Evolutionary conservation across 2,888 invertebrate species (phyloP).

Genomic region (Orchesella flavescens): DNA sequence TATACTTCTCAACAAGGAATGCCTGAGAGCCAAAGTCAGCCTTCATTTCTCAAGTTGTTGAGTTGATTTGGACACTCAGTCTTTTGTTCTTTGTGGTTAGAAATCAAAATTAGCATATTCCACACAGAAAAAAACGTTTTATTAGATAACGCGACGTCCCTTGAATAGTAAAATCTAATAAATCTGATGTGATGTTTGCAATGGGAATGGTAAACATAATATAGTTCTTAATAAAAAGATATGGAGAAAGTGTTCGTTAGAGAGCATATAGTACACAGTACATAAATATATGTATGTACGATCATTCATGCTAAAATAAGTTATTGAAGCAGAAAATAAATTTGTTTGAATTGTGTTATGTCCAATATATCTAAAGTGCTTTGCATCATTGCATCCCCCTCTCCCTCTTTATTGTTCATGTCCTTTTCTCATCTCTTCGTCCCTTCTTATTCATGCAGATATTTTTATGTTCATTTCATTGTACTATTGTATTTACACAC

Average conservation of each 20-base stretch:
- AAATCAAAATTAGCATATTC: neutral
- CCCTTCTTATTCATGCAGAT: too few species aligned
- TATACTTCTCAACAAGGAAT: too few species aligned
- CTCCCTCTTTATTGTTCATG: too few species aligned
- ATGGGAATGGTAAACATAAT: conserved; percentile 21
- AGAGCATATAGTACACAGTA: neutral
- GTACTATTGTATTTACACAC: too few species aligned
- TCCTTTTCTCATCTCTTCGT: too few species aligned
- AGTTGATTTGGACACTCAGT: too few species aligned
- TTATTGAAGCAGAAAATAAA: conserved; percentile 9
- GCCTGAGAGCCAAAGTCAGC: too few species aligned
- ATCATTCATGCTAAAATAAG: conserved; percentile 3
- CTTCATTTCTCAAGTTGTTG: too few species aligned
- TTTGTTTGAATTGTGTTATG: conserved; percentile 13
- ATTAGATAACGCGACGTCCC: conserved; percentile 35
- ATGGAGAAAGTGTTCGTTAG: conserved; percentile 40
- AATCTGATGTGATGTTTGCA: conserved; percentile 48
- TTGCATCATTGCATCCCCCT: too few species aligned
- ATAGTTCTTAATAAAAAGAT: neutral
- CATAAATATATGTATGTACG: too few species aligned
- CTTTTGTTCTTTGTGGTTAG: too few species aligned
- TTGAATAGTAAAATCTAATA: conserved; percentile 51
- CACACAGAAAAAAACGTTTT: conserved; percentile 3
- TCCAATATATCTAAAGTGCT: neutral
- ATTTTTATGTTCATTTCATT: too few species aligned